These are phyloP conservation scores for Melanotaenia trifasciata DNA, from an alignment of 2,797 vertebrate species.

Conservation along the genomic window DNA sequence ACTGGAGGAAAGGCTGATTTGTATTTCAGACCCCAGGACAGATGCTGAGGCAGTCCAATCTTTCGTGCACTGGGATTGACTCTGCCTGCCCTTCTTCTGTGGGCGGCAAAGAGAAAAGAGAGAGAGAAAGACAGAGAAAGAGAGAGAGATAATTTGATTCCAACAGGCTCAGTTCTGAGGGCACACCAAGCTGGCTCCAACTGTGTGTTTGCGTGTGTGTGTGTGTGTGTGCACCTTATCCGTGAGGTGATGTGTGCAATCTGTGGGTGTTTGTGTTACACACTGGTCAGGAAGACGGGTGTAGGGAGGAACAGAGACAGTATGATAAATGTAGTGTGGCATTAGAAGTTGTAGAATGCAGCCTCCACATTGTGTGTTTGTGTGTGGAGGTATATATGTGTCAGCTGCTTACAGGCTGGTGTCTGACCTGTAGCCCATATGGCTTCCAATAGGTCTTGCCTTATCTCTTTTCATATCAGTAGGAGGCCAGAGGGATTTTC, in stretches of 20 bases:
- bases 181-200: conserved; percentile 57
- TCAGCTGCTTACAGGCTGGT: conserved; percentile 54
- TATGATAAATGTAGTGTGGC: conserved; percentile 54
- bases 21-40: conserved; percentile 76
- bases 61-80: conserved; percentile 74
- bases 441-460: conserved; percentile 57
- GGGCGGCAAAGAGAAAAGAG: conserved; percentile 68
- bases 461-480: conserved; percentile 60
- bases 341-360: conserved; percentile 44
- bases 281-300: conserved; percentile 43
- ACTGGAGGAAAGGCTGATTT: conserved; percentile 74
- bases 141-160: conserved; percentile 69
- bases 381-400: conserved; percentile 55
- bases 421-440: conserved; percentile 59
- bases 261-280: conserved; percentile 69
- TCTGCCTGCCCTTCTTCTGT: conserved; percentile 77
- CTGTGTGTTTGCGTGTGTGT: conserved; percentile 33
- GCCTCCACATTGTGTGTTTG: conserved; percentile 7
- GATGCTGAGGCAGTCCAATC: conserved; percentile 71
- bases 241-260: conserved; percentile 54
- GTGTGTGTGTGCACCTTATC: conserved; percentile 39
- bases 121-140: conserved; percentile 37
- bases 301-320: conserved; percentile 51
- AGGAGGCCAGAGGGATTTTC: conserved; percentile 50
- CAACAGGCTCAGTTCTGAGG: conserved; percentile 56